Percentiles rank a stretch among this genome's conserved stretches.
phyloP scores from a whole-genome alignment of 1,140 invertebrate species.

The Tachypleus tridentatus region DNA sequence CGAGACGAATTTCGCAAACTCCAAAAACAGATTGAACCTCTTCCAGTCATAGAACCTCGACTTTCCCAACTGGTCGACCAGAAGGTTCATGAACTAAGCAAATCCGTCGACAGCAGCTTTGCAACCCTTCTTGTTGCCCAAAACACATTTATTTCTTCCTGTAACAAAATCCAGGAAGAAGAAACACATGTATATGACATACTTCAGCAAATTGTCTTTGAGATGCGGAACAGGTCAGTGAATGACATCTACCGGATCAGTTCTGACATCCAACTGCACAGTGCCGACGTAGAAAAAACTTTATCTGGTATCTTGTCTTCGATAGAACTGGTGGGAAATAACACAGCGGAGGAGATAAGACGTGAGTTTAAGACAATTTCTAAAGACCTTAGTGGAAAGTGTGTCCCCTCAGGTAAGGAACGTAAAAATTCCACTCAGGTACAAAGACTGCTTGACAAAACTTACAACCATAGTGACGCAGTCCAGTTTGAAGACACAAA shows the following conservation, averaged over 20 bases:
- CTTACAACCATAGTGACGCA: no score
- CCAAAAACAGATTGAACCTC: constrained; percentile 16
- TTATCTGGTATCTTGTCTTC: constrained; percentile 8
- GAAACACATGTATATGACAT: constrained; percentile 44
- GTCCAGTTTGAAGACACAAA: no score
- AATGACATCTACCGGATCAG: constrained; percentile 11
- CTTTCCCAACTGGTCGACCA: constrained; percentile 26
- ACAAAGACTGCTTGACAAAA: no score
- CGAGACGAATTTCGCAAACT: constrained; percentile 16
- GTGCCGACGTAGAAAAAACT: constrained; percentile 8
- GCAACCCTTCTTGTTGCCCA: constrained; percentile 43
- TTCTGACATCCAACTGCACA: constrained; percentile 7
- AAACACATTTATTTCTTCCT: constrained; percentile 45
- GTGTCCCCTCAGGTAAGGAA: no score
- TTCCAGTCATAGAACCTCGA: constrained; percentile 8
- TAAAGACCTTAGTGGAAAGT: no score
- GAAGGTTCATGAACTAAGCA: constrained; percentile 27
- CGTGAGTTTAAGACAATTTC: no score
- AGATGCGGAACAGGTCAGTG: constrained; percentile 41
- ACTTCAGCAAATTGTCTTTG: constrained; percentile 43
- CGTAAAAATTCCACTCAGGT: no score
- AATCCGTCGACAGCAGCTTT: constrained; percentile 35
- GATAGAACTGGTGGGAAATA: constrained; percentile 5
- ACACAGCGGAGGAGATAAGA: background rate
- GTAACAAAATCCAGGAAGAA: constrained; percentile 44